A percentile compares a stretch with the other conserved stretches of the same genome.
Conservation (phyloP, 2,797 vertebrate genomes). For the Pyrocephalus nanus region DNA sequence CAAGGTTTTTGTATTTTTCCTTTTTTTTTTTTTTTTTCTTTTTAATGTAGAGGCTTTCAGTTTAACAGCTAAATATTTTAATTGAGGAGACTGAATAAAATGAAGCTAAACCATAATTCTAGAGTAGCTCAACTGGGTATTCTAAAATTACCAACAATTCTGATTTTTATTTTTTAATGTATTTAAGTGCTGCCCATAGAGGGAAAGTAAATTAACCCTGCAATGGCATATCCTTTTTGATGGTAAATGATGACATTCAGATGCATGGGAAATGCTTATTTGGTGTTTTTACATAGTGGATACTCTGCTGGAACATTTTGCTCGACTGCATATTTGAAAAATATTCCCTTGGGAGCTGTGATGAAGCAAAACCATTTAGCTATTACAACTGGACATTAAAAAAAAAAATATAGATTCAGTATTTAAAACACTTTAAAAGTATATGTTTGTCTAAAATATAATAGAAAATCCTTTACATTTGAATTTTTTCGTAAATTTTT, state of each 20-base stretch:
- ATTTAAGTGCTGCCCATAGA: constrained; percentile 68
- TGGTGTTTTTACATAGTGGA: constrained; percentile 29
- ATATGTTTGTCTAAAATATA: constrained; percentile 77
- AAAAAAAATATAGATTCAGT: constrained; percentile 70
- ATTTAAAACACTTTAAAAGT: constrained; percentile 79
- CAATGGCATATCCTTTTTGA: constrained; percentile 33
- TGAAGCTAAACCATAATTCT: constrained; percentile 65
- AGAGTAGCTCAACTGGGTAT: constrained; percentile 65
- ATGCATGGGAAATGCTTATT: constrained; percentile 39
- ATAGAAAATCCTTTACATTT: constrained; percentile 77
- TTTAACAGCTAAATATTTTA: constrained; percentile 76
- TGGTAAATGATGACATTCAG: constrained; percentile 33
- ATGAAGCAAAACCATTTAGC: constrained; percentile 58
- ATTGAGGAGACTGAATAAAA: constrained; percentile 67
- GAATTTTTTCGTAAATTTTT: constrained; percentile 40
- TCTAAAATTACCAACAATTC: constrained; percentile 62
- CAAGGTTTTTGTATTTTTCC: constrained; percentile 56
- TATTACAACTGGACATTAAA: constrained; percentile 61
- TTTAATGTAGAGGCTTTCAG: constrained; percentile 74
- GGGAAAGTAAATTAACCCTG: constrained; percentile 53
- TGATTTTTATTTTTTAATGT: constrained; percentile 43
- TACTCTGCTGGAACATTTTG: constrained; percentile 50
- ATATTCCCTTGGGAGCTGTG: constrained; percentile 53
- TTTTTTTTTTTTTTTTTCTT: constrained; percentile 28
- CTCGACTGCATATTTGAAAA: constrained; percentile 47